Conservation (phyloP, 1,140 invertebrate genomes). For the Lepidurus arcticus region DNA sequence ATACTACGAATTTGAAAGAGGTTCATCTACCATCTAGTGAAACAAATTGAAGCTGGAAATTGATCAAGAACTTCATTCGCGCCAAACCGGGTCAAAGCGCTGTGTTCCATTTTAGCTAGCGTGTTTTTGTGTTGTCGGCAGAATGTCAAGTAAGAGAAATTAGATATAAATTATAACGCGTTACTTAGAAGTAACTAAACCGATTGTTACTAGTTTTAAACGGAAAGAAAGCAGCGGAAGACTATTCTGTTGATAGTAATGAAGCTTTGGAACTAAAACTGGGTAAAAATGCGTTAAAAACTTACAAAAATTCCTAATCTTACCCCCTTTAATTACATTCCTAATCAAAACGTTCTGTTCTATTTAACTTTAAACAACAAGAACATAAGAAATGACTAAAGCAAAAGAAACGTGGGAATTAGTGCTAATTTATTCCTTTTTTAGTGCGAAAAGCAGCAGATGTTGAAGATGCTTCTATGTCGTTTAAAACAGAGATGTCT, state of each 20-base stretch:
- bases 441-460: slow-evolving; percentile 62
- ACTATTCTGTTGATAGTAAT: slow-evolving; percentile 59
- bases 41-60: too few species aligned
- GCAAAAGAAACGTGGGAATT: neutral
- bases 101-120: neutral
- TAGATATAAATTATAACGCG: neutral
- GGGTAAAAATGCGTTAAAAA: slow-evolving; percentile 45
- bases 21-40: too few species aligned
- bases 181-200: too few species aligned
- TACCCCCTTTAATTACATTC: too few species aligned
- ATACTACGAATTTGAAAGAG: too few species aligned
- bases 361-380: too few species aligned
- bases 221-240: slow-evolving; percentile 35
- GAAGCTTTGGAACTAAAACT: slow-evolving; percentile 71
- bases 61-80: too few species aligned
- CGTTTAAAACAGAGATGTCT: slow-evolving; percentile 80
- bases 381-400: too few species aligned
- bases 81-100: too few species aligned
- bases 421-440: slow-evolving; percentile 36
- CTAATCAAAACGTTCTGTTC: too few species aligned
- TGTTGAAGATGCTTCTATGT: slow-evolving; percentile 61
- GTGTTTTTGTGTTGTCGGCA: neutral
- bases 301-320: neutral
- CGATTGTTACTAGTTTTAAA: slow-evolving; percentile 29
- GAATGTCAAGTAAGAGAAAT: neutral